Percentiles rank a stretch among this genome's conserved stretches.
Evolutionary conservation across 2,888 invertebrate species (phyloP).

Genomic region (Hermaeophaga mercurialis): DNA sequence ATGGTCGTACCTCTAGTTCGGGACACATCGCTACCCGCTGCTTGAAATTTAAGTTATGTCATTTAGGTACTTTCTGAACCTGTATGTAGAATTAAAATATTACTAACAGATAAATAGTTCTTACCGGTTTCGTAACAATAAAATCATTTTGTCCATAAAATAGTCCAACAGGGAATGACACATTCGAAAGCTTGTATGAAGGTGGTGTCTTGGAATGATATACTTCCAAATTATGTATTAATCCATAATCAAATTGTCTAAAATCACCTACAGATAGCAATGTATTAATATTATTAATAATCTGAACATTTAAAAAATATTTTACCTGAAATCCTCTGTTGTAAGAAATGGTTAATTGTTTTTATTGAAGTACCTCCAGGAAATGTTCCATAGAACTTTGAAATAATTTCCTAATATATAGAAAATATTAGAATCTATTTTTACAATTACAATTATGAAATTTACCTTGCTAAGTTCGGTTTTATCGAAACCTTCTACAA

Average conservation of each 20-base stretch:
- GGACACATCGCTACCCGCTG: no score
- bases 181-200: slow-evolving; percentile 24
- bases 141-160: slow-evolving; percentile 35
- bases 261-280: slow-evolving; percentile 27
- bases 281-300: not conserved
- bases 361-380: slow-evolving; percentile 62
- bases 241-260: slow-evolving; percentile 32
- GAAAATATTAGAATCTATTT: no score
- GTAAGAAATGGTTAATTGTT: slow-evolving; percentile 61
- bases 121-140: slow-evolving; percentile 29
- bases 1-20: no score
- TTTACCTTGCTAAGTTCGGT: slow-evolving; percentile 33
- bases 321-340: slow-evolving; percentile 57
- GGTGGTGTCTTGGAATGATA: slow-evolving; percentile 30
- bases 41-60: no score
- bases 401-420: slow-evolving; percentile 43
- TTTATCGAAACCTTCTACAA: slow-evolving; percentile 32
- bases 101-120: no score
- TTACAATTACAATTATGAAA: no score
- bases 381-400: slow-evolving; percentile 34
- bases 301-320: no score
- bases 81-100: no score
- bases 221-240: slow-evolving; percentile 23
- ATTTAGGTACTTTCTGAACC: no score
- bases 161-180: slow-evolving; percentile 32